Evolutionary conservation across 2,888 invertebrate species (phyloP).

Genomic region (Linnaemya vulpina): DNA sequence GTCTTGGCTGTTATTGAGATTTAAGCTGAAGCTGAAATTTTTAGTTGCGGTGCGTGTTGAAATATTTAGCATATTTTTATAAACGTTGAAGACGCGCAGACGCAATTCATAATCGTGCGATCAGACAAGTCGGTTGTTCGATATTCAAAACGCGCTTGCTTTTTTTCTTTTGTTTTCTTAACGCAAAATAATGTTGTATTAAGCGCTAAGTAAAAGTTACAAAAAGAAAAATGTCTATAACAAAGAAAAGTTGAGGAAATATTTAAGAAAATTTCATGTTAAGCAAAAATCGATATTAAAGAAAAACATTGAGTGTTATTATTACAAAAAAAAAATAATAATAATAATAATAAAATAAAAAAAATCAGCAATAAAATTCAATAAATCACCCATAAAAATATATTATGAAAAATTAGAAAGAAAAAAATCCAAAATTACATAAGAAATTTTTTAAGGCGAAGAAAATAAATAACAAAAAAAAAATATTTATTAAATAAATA

Average conservation of each 20-base stretch:
- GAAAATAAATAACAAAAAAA: slow-evolving; percentile 25
- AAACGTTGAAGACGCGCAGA: slow-evolving; percentile 80
- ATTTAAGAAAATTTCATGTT: neutral
- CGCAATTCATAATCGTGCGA: slow-evolving; percentile 81
- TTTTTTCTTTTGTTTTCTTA: neutral
- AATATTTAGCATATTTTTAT: slow-evolving; percentile 81
- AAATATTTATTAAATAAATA: slow-evolving; percentile 9
- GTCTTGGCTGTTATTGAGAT: slow-evolving; percentile 41
- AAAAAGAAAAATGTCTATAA: neutral
- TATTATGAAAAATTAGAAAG: slow-evolving; percentile 16
- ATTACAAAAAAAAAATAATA: too few relatives aligned
- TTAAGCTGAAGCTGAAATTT: slow-evolving; percentile 47
- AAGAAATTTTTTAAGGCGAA: slow-evolving; percentile 32
- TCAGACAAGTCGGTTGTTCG: slow-evolving; percentile 78
- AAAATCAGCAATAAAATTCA: slow-evolving; percentile 12
- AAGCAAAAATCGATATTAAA: neutral
- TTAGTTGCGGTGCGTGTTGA: slow-evolving; percentile 76
- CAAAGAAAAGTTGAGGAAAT: slow-evolving; percentile 12
- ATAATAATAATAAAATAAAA: too few relatives aligned
- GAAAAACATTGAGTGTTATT: slow-evolving; percentile 16
- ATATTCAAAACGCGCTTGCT: slow-evolving; percentile 46
- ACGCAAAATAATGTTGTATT: neutral
- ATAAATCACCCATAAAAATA: slow-evolving; percentile 11
- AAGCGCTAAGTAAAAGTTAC: slow-evolving; percentile 39
- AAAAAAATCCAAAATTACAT: slow-evolving; percentile 40